Base-by-base conservation (phyloP, 1,140 invertebrate species). In the Caenorhabditis tropicalis region DNA sequence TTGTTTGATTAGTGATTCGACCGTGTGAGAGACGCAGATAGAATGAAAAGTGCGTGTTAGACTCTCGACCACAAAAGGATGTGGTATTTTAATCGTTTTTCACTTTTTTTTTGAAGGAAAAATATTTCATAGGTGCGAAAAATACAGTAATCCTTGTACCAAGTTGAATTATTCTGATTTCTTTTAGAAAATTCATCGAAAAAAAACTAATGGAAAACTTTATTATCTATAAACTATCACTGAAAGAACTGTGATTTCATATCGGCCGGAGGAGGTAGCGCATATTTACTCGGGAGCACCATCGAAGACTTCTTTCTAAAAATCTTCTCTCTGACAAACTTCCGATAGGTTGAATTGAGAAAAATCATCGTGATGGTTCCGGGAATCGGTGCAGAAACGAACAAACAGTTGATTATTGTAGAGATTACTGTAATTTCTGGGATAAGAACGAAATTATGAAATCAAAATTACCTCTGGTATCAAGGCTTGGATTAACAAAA, bases 361-460 rank as follows among this genome's bases (percentile, higher is more conserved):
- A 74, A 10, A 3, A 74, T 21, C 65, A 74, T 74, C 2, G 65
- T 36, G 19, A 74, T 46, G 10, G 65, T 74, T 10, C 65, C 65
- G 24, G 65, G 65, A 46, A 74, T 74, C 2, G 65, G 65, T 10
- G 65, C 65, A 24, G n/a, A 31, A 2, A 74, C 65, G 24, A 74
- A 74, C 5, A 74, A 24, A 10, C 12, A 74, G 65, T 74, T 74
- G 65, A 74, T 74, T 5, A 46, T 39, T 24, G 36, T 43, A 10
- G 65, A 74, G n/a, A 46, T 24, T 12, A 46, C 65, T 74, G 65
- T 24, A 74, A 74, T n/a, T n/a, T n/a, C n/a, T n/a, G n/a, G n/a
- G 24, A 33, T 1, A 19, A 27, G 24, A 0, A 2, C 6, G 15
- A 51, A 5, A 19, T 15, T n/a, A 51, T 19, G 48, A 4, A 19